Base-by-base conservation (phyloP, 2,888 invertebrate genomes). In the Dryocosmus kuriphilus region DNA sequence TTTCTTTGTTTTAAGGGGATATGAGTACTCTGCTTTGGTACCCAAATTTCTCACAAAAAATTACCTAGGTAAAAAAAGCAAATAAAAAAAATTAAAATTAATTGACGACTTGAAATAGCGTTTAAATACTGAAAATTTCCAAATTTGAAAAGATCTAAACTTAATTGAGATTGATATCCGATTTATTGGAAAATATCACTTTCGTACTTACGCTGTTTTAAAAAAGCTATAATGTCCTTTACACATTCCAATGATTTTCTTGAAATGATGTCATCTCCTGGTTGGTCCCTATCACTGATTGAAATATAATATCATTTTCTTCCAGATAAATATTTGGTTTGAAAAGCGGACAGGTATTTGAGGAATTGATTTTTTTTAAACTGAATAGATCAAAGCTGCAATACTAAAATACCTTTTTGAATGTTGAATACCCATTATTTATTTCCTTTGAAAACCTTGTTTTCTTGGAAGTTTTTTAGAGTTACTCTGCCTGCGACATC, bases 191-290 rank as follows among this genome's bases (percentile, higher is more conserved):
- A 51, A 8, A 51, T 8, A 51, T 3, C 7, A n/a, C 2, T 51
- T 8, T 7, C 8, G 8, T n/a, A 89, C 90, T 89, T 89, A 92
- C 92, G 92, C 86, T 90, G 88, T 86, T 92, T 92, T 80, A 92
- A 86, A 79, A 90, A 89, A 67, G 85, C 81, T 61, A 92, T 90
- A 73, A 92, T 87, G 80, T 90, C 89, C 80, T 90, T 88, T 4
- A 93, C 90, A 3, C 92, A 92, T 35, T 87, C 87, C 74, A 92
- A 82, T 38, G 92, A 92, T 79, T 90, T 91, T 85, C 90, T 90
- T 19, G 92, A 90, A 83, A 93, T 91, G 75, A 92, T 92, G 32
- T 92, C 92, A 57, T 88, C 86, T 24, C 67, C 62, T 9, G 77
- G 74, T 30, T n/a, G 60, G 30, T 22, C 32, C 41, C 46, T 71